A percentile compares a stretch with the other conserved stretches of the same genome.
phyloP scores from a whole-genome alignment of 2,113 vertebrate species.

The Amblyopsis rosae region DNA sequence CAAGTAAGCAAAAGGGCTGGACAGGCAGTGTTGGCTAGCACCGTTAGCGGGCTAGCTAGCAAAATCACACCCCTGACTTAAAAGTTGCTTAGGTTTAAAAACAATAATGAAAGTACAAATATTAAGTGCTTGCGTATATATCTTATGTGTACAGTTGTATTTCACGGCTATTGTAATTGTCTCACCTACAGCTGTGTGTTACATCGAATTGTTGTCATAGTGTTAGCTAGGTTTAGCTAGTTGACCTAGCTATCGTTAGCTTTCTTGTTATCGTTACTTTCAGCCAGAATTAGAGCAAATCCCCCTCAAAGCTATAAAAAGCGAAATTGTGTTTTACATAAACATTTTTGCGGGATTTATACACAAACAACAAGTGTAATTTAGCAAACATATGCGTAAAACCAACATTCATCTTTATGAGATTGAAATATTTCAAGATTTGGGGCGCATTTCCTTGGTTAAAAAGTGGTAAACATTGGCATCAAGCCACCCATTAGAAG shows the following conservation, averaged over 20 bases:
- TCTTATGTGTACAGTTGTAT: not conserved
- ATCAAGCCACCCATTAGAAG: slow-evolving; percentile 40
- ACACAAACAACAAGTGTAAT: too few species aligned
- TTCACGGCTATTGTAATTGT: not conserved
- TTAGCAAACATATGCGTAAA: not conserved
- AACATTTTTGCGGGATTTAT: not conserved
- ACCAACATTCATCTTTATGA: not conserved
- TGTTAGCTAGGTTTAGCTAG: slow-evolving; percentile 50
- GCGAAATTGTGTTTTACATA: slow-evolving; percentile 22
- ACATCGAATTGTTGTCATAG: slow-evolving; percentile 46
- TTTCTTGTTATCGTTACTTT: slow-evolving; percentile 64
- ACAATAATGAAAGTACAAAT: not conserved
- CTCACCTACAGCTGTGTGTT: not conserved
- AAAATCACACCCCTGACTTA: slow-evolving; percentile 31
- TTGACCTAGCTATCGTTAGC: slow-evolving; percentile 65
- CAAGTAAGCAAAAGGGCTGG: slow-evolving; percentile 52
- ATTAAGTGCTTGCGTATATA: rapidly evolving
- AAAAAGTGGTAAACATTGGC: slow-evolving; percentile 66
- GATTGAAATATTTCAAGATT: slow-evolving; percentile 28
- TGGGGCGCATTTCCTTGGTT: slow-evolving; percentile 52
- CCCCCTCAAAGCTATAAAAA: slow-evolving; percentile 53
- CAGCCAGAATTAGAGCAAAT: slow-evolving; percentile 67
- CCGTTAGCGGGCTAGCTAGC: slow-evolving; percentile 54
- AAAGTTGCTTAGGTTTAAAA: slow-evolving; percentile 32
- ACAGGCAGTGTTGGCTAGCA: slow-evolving; percentile 50